phyloP scores from a whole-genome alignment of 2,797 vertebrate species.

The Acestrorhynchus altus region DNA sequence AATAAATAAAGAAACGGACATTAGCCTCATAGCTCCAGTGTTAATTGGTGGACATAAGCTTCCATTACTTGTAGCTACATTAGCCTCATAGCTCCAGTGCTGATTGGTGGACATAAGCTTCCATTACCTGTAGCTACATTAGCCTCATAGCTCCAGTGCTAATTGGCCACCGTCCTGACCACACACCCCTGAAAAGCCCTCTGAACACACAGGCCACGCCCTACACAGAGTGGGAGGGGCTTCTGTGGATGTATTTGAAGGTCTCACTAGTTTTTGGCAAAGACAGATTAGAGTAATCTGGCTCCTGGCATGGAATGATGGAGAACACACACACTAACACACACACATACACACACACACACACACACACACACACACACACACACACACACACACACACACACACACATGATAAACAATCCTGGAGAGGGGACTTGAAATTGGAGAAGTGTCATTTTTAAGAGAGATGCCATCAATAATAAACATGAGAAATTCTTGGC shows the following conservation, averaged over 20 bases:
- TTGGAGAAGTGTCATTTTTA: conserved; percentile 47
- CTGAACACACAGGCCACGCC: not conserved
- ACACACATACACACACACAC: conserved; percentile 30
- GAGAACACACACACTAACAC: conserved; percentile 22
- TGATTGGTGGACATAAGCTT: too few relatives aligned
- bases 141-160: not conserved
- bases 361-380: conserved; percentile 29
- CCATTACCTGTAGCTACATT: too few relatives aligned
- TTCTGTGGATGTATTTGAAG: conserved; percentile 31
- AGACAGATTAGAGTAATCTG: conserved; percentile 54
- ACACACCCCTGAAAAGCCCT: not conserved
- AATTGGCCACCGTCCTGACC: not conserved
- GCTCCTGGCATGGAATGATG: conserved; percentile 39
- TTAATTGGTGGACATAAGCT: too few relatives aligned
- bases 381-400: conserved; percentile 32
- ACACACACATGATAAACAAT: conserved; percentile 34
- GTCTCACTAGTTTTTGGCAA: conserved; percentile 35
- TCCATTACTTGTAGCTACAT: too few relatives aligned
- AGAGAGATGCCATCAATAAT: conserved; percentile 49
- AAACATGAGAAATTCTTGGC: conserved; percentile 41
- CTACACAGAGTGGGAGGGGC: not conserved
- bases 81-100: too few relatives aligned
- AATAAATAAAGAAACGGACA: too few relatives aligned
- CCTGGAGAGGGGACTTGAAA: conserved; percentile 36
- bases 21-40: too few relatives aligned